Base-by-base conservation (phyloP, 2,113 vertebrate genomes). In the Callipepla squamata region DNA sequence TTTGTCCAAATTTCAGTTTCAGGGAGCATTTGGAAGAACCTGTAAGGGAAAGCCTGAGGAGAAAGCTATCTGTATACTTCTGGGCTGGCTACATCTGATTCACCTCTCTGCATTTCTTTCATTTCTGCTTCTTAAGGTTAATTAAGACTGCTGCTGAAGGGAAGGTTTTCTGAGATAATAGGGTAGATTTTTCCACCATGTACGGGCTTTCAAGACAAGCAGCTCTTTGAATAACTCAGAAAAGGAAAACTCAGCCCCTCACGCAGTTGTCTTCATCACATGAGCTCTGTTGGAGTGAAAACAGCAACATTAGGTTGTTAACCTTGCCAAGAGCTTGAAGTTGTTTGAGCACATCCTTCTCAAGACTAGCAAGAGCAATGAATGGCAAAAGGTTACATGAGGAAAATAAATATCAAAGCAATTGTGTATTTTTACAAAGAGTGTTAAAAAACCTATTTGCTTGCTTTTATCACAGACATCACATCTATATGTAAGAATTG, bases 341-440 rank as follows among this genome's bases (percentile, higher is more conserved):
- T 16, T 82, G 12, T 92, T 22, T 19, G 19, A 81, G 34, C 32
- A 6, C 30, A 34, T 9, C 22, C 45, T 85, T 63, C 66, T 92
- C 34, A 70, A 78, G 50, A n/a, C n/a, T 51, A 48, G n/a, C 22
- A 26, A 21, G 13, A 59, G 51, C 51, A 30, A 30, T 30, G n/a
- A 44, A 57, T 0, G 0, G n/a, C 42, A 76, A 3, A 57, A 55
- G 26, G 38, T 45, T 34, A 50, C 70, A 28, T 5, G 1, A 55
- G 17, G 9, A 81, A 68, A 70, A 38, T 16, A 3, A 63, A 6
- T 44, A 30, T 67, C 1, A 2, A 67, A 66, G n/a, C 42, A 62
- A 16, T 40, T 42, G 17, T 22, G 40, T 34, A 50, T 51, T 80
- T 82, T 20, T 57, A 65, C 10, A 32, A 63, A 32, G 11, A 42